These are phyloP conservation scores for Oxystoma pomonae DNA, from an alignment of 2,888 invertebrate genomes.

Conservation along the genomic window DNA sequence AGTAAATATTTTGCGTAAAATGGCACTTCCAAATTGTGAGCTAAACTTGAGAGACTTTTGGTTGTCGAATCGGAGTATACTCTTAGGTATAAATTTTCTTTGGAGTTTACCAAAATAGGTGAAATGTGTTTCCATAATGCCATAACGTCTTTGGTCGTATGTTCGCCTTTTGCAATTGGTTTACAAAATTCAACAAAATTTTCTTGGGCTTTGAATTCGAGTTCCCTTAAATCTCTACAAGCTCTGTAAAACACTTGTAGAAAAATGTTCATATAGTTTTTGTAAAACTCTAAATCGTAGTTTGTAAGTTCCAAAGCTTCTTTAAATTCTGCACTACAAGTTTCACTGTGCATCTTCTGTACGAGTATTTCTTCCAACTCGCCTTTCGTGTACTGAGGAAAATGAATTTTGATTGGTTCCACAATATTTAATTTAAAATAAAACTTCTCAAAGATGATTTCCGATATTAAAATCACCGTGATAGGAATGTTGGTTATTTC, in stretches of 20 bases:
- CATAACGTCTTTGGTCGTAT: constrained; percentile 59
- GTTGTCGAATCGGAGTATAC: constrained; percentile 40
- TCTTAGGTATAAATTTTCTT: constrained; percentile 74
- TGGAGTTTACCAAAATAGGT: constrained; percentile 66
- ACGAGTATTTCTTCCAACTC: constrained; percentile 55
- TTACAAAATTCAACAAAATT: constrained; percentile 76
- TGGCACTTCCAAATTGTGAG: constrained; percentile 73
- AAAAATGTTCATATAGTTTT: constrained; percentile 76
- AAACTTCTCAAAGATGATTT: constrained; percentile 79
- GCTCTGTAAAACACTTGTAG: constrained; percentile 79
- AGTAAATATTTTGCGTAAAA: constrained; percentile 86
- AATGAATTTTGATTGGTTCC: constrained; percentile 70
- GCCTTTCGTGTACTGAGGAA: constrained; percentile 77
- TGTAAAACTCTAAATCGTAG: constrained; percentile 55
- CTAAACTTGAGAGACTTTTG: constrained; percentile 43
- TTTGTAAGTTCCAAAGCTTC: constrained; percentile 38
- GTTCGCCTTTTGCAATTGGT: constrained; percentile 66
- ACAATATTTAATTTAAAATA: constrained; percentile 63
- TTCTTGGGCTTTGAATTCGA: constrained; percentile 73
- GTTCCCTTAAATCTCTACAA: constrained; percentile 80
- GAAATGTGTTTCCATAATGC: constrained; percentile 79
- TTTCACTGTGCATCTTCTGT: not conserved
- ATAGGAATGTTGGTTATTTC: constrained; percentile 70
- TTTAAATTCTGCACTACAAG: not conserved
- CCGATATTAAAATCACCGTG: constrained; percentile 71